Evolutionary conservation across 1,140 invertebrate genomes (phyloP), one percentile per base, ranked within the genome.

Genomic region (Dendroctonus valens): DNA sequence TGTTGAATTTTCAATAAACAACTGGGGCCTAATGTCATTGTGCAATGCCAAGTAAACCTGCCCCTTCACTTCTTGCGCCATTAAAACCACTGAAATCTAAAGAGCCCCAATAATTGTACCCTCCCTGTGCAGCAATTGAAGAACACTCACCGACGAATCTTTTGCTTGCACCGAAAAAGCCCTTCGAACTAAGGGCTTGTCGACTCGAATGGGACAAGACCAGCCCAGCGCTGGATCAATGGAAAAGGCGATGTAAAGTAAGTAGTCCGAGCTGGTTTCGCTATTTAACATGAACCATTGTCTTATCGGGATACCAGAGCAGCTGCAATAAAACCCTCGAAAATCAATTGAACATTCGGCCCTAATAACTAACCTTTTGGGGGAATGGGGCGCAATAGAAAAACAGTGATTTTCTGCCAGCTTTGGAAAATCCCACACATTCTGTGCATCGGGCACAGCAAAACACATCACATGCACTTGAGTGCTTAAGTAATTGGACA

Each of bases 21-120:
- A 61, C 68, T 78, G 77, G 6, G 87, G 87, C 74, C 83, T 78
- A 8, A 79, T 70, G 72, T 89, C 86, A 50, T 77, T 72, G 69
- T 85, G 81, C 40, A 87, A 76, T 37, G 84, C 80, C 42, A 89
- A 75, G 65, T 82, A 88, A 0, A 80, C 81, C 49, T 83, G 82
- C 37, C 83, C 83, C 68, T 83, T 82, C 11, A 82, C 79, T 69
- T 85, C 81, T 72, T 83, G 81, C 4, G 78, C 80, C 3, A 80
- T 83, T 7, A 85, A 66, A 0, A 84, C 79, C 7, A 84, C 66
- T 5, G 84, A 82, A 37, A 83, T 68, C 62, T 67, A 54, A 59
- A n/a, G n/a, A n/a, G n/a, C n/a, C n/a, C n/a, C n/a, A n/a, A n/a
- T n/a, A n/a, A n/a, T n/a, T n/a, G n/a, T n/a, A n/a, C n/a, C n/a